Percentiles rank a stretch among this genome's conserved stretches.
Evolutionary conservation across 2,888 invertebrate species (phyloP).

Genomic region (Drosophila kambysellisi): DNA sequence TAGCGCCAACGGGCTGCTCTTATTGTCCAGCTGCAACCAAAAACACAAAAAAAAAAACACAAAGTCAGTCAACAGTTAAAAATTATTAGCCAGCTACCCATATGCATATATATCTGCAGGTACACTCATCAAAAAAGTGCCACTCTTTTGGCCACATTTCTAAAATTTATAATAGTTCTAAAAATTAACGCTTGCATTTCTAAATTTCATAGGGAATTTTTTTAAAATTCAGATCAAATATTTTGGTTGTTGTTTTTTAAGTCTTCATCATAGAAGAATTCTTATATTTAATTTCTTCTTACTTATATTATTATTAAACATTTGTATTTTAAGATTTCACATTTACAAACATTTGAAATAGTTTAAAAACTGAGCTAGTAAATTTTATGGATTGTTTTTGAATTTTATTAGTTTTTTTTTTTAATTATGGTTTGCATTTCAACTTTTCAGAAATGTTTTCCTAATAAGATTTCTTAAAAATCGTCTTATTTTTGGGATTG

Average conservation of each 20-base stretch:
- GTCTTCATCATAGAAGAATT: neutral
- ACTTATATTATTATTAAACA: neutral
- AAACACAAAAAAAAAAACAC: slow-evolving; percentile 81
- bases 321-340: neutral
- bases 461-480: neutral
- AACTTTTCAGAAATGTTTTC: neutral
- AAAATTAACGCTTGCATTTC: neutral
- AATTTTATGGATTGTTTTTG: neutral
- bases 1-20: slow-evolving; percentile 97
- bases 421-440: no score
- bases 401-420: neutral
- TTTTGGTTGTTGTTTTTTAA: neutral
- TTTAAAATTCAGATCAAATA: neutral
- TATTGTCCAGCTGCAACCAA: slow-evolving; percentile 96
- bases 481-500: neutral
- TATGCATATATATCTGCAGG: slow-evolving; percentile 15
- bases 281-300: neutral
- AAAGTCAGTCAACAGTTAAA: slow-evolving; percentile 78
- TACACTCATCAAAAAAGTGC: neutral
- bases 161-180: neutral
- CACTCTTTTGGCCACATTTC: neutral
- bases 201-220: neutral
- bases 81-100: slow-evolving; percentile 39
- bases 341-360: neutral
- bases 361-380: neutral